Base-by-base conservation (phyloP, 2,888 invertebrate species). In the Chaitophorus viminalis region DNA sequence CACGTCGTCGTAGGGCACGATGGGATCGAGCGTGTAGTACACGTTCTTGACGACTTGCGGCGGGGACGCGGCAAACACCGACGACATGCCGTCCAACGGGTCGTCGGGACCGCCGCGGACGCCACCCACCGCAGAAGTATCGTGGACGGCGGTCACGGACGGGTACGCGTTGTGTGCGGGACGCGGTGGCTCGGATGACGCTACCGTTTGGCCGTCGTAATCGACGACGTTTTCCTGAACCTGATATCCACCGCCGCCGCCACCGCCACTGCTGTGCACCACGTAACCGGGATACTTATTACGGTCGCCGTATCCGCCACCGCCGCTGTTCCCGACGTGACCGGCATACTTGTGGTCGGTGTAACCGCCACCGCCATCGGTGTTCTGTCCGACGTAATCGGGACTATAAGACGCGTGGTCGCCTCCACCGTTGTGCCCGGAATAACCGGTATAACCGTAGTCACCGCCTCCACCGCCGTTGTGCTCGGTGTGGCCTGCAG, bases 401-500 rank as follows among this genome's bases (percentile, higher is more conserved):
- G 46, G 9, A 9, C 9, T 9, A 46, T 9, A n/a, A n/a, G n/a
- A n/a, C n/a, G n/a, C 9, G 46, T 46, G 46, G 1, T 46, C 46
- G 46, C 46, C 46, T 9, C 11, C 46, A 9, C 46, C 46, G 46
- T 9, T 9, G 6, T 46, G 46, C 46, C 46, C 46, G 46, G 6
- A 1, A 46, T 46, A 46, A 46, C 46, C 9, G 46, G 11, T 5
- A 46, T 46, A 46, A 46, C 46, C 9, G 46, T 46, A 9, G 46
- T 46, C 46, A 9, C n/a, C n/a, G 6, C 36, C 6, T 3, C 46
- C 6, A 1, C 46, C 46, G 46, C 46, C 46, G 46, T 3, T 46
- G 46, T 46, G 46, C 14, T 14, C 46, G 46, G 46, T 46, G 11
- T 46, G 92, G 91, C 0, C 91, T 91, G 25, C 91, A 89, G 46